Percentiles rank a stretch among this genome's conserved stretches.
Conservation (phyloP, 2,113 vertebrate species). For the Numida meleagris region DNA sequence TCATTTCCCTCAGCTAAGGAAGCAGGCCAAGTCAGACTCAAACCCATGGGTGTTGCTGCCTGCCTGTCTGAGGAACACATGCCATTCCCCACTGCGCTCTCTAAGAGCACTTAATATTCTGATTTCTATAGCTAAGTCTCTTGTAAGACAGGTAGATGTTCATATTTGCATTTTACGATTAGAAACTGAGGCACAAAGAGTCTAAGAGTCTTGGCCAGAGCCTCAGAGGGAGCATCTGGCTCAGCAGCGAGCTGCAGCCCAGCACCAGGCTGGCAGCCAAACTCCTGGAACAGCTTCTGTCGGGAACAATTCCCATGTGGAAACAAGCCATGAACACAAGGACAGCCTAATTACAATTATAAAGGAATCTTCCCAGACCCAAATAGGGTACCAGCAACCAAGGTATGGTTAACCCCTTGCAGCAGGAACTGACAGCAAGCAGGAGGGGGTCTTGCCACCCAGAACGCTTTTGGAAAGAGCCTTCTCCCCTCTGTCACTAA, state of each 20-base stretch:
- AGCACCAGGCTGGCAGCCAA: conserved; percentile 28
- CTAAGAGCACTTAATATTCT: accelerated
- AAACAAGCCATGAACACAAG: conserved; percentile 33
- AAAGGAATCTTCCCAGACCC: conserved; percentile 45
- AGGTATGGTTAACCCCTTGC: not conserved
- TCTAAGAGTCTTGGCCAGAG: not conserved
- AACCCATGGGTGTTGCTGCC: not conserved
- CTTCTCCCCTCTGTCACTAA: not conserved
- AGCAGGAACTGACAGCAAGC: not conserved
- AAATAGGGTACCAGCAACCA: not conserved
- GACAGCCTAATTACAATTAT: conserved; percentile 60
- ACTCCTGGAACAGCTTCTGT: conserved; percentile 65
- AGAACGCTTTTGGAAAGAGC: not conserved
- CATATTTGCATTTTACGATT: not conserved
- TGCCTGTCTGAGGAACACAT: not conserved
- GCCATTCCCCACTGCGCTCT: accelerated
- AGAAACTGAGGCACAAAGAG: conserved; percentile 50
- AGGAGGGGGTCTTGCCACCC: not conserved
- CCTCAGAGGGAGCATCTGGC: conserved; percentile 18
- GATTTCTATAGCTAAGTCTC: not conserved
- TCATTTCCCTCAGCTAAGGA: not conserved
- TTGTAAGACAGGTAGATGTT: not conserved
- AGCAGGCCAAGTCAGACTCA: not conserved
- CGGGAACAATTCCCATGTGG: conserved; percentile 53
- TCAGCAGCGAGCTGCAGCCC: conserved; percentile 15